Conservation (phyloP, 1,140 invertebrate species). For the Mactra quadrangularis region DNA sequence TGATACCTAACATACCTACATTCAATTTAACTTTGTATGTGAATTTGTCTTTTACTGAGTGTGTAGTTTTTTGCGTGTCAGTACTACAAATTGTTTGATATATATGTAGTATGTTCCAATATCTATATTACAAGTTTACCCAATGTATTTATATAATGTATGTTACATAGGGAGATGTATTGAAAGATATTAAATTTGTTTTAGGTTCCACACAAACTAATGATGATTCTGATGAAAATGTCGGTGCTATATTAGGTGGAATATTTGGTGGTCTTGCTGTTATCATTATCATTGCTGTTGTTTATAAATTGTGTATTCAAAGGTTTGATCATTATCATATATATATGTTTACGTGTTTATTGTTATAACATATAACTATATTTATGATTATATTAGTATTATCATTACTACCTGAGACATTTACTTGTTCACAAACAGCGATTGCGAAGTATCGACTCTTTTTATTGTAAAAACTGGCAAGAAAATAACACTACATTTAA, state of each 20-base stretch:
- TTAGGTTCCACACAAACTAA: background rate
- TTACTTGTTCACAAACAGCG: background rate
- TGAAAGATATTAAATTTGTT: constrained; percentile 1
- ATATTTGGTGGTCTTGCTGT: constrained; percentile 28
- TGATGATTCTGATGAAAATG: constrained; percentile 10
- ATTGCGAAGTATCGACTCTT: background rate
- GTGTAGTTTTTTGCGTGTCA: too few relatives aligned
- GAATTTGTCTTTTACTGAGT: too few relatives aligned
- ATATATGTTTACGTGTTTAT: background rate
- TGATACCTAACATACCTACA: too few relatives aligned
- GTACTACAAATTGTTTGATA: too few relatives aligned
- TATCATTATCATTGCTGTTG: constrained; percentile 15
- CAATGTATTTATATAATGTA: too few relatives aligned
- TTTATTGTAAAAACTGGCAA: background rate
- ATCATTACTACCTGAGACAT: background rate
- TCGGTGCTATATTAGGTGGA: constrained; percentile 40
- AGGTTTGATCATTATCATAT: background rate
- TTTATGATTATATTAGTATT: background rate
- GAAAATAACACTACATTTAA: too few relatives aligned
- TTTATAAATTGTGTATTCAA: constrained; percentile 18
- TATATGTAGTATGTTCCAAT: too few relatives aligned
- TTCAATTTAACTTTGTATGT: too few relatives aligned
- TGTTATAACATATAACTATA: background rate
- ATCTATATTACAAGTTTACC: too few relatives aligned
- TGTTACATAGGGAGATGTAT: too few relatives aligned